Percentiles rank a stretch among this genome's conserved stretches.
phyloP scores from a whole-genome alignment of 2,113 vertebrate species.

The Pomatostomus ruficeps region DNA sequence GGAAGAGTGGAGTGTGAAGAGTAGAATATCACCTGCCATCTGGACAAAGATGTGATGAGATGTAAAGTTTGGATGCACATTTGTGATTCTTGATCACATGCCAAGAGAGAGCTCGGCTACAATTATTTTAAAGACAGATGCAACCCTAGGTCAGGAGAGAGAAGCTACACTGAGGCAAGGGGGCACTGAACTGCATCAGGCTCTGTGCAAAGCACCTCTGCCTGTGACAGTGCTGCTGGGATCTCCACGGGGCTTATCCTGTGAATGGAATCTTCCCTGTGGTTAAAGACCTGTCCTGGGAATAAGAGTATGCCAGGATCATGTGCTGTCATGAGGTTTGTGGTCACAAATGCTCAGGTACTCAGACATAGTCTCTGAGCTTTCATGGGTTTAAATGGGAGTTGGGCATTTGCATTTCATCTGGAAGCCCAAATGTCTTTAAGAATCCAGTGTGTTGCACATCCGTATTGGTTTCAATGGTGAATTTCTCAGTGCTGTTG shows the following conservation, averaged over 20 bases:
- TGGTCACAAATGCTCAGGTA: background rate
- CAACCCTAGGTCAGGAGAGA: background rate
- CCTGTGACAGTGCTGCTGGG: background rate
- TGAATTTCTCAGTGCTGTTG: background rate
- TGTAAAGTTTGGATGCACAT: constrained; percentile 48
- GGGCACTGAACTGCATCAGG: background rate
- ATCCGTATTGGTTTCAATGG: background rate
- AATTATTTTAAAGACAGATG: constrained; percentile 1
- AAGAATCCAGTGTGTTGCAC: background rate
- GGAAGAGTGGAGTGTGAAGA: constrained; percentile 55
- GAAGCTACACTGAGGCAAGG: background rate
- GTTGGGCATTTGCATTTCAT: background rate
- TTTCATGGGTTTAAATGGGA: background rate
- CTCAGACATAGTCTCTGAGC: background rate
- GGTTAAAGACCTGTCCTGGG: background rate
- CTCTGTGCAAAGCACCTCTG: background rate
- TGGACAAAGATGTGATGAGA: constrained; percentile 56
- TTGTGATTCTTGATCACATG: background rate
- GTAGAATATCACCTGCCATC: constrained; percentile 65
- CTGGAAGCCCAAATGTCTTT: background rate
- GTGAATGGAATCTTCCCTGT: background rate
- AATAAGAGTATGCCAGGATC: background rate
- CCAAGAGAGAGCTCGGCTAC: constrained; percentile 29
- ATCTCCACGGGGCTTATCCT: background rate
- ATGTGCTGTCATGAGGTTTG: background rate